These are phyloP conservation scores for Gonioctena quinquepunctata DNA, from an alignment of 1,140 invertebrate genomes.

Conservation along the genomic window DNA sequence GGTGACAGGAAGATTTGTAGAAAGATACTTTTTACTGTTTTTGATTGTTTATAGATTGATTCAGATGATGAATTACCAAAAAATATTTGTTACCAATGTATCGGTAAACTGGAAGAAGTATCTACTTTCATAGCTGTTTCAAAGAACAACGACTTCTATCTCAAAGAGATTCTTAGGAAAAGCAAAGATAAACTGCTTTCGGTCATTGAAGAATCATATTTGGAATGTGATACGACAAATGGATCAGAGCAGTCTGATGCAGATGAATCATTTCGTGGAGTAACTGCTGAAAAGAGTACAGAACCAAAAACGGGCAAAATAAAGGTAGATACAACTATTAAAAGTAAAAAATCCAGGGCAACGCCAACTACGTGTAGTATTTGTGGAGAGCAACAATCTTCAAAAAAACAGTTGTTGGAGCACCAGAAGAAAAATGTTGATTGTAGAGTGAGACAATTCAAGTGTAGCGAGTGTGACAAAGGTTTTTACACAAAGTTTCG, in stretches of 20 bases:
- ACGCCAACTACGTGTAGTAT: not conserved
- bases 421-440: not conserved
- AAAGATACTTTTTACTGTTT: not conserved
- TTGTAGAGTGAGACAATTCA: conserved; percentile 4
- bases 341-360: not conserved
- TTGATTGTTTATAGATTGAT: conserved; percentile 11
- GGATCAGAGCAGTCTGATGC: not conserved
- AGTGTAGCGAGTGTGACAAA: conserved; percentile 7
- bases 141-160: conserved; percentile 6
- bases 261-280: not conserved
- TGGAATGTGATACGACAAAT: not conserved
- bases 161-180: not conserved
- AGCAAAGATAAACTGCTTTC: not conserved
- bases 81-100: conserved; percentile 6
- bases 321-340: not conserved
- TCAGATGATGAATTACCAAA: not conserved
- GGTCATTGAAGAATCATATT: not conserved
- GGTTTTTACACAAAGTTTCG: not conserved
- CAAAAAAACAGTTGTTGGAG: not conserved
- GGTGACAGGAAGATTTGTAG: too few species aligned
- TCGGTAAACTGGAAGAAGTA: not conserved
- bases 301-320: not conserved
- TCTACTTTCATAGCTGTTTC: conserved; percentile 1
- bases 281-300: not conserved
- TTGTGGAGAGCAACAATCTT: not conserved